phyloP scores from a whole-genome alignment of 2,888 invertebrate genomes.

The Tipula lateralis region DNA sequence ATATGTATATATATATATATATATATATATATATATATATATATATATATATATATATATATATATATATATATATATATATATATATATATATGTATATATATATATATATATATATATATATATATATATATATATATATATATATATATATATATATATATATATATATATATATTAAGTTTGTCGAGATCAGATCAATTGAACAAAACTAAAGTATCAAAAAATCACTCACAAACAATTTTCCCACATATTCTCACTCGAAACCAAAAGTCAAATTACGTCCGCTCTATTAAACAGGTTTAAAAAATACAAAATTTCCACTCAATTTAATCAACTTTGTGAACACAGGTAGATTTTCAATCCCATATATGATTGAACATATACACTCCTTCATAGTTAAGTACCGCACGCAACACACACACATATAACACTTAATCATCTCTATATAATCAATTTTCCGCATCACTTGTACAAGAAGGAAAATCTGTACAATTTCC shows the following conservation, averaged over 20 bases:
- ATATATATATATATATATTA: too few relatives aligned
- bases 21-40: too few relatives aligned
- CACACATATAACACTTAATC: background rate
- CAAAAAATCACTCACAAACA: too few relatives aligned
- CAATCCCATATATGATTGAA: background rate
- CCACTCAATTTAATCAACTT: background rate
- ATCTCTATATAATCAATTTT: constrained; percentile 2
- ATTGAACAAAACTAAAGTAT: too few relatives aligned
- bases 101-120: too few relatives aligned
- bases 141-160: too few relatives aligned
- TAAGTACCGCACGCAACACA: background rate
- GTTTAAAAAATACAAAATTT: background rate
- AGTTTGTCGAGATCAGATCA: too few relatives aligned
- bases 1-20: too few relatives aligned
- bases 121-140: too few relatives aligned
- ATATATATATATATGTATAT: too few relatives aligned
- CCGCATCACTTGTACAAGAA: background rate
- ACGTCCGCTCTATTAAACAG: background rate
- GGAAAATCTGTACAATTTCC: background rate
- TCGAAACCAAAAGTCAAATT: background rate
- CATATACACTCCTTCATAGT: background rate
- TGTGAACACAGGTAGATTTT: background rate
- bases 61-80: too few relatives aligned
- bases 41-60: too few relatives aligned
- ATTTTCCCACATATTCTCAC: background rate